These are phyloP conservation scores for Amniataba percoides DNA, from an alignment of 2,797 vertebrate genomes.

Conservation along the genomic window DNA sequence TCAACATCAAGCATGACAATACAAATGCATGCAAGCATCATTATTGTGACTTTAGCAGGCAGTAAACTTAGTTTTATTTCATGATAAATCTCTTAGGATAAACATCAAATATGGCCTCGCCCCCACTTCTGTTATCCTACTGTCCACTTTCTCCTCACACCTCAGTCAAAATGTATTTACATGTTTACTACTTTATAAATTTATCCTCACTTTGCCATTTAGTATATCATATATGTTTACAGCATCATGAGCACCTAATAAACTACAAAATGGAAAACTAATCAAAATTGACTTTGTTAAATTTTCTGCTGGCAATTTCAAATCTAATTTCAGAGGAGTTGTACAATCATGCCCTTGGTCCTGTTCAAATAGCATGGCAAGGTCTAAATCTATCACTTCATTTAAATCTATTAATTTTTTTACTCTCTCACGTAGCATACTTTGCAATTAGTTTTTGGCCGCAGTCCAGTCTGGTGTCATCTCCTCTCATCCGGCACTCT, in stretches of 20 bases:
- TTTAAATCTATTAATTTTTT: conserved; percentile 17
- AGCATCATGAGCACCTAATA: background rate
- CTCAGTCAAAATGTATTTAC: background rate
- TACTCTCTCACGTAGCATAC: conserved; percentile 15
- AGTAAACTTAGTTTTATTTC: background rate
- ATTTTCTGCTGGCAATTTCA: background rate
- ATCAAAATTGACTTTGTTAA: background rate
- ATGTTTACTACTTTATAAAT: background rate
- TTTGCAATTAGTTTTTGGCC: conserved; percentile 49
- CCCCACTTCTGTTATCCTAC: background rate
- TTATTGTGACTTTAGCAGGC: background rate
- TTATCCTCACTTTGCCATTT: background rate
- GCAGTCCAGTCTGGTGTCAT: conserved; percentile 32
- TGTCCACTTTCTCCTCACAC: background rate
- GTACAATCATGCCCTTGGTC: background rate
- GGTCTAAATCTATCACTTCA: background rate
- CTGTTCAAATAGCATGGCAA: background rate
- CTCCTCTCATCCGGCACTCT: conserved; percentile 33
- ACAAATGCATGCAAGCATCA: background rate
- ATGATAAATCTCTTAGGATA: background rate
- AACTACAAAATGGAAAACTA: background rate
- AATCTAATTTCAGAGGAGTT: background rate
- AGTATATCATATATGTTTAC: background rate
- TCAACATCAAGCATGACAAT: too few species aligned
- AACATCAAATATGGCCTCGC: background rate